phyloP scores from a whole-genome alignment of 2,113 vertebrate genomes.

The Leucopsar rothschildi region DNA sequence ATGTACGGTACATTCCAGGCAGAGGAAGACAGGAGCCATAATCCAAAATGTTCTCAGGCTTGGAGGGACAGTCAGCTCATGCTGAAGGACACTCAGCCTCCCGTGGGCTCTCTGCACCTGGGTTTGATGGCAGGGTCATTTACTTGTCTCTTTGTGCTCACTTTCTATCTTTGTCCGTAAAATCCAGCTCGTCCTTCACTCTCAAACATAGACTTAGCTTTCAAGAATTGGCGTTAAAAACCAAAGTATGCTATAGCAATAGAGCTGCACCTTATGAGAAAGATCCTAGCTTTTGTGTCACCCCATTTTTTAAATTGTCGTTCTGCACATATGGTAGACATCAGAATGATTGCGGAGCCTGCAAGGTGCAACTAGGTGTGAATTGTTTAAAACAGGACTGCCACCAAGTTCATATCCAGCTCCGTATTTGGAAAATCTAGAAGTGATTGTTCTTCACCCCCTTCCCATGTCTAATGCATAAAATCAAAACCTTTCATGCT shows the following conservation, averaged over 20 bases:
- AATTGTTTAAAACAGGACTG: slow-evolving; percentile 62
- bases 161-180: not conserved
- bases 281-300: slow-evolving; percentile 28
- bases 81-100: not conserved
- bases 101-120: accelerated
- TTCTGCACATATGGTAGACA: slow-evolving; percentile 71
- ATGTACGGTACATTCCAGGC: not conserved
- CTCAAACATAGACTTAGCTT: not conserved
- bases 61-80: not conserved
- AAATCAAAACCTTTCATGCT: slow-evolving; percentile 59
- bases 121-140: not conserved
- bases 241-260: not conserved
- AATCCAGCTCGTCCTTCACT: not conserved
- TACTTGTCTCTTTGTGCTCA: not conserved
- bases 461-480: slow-evolving; percentile 23
- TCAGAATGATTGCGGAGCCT: slow-evolving; percentile 25
- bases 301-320: slow-evolving; percentile 48
- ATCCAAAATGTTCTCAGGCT: not conserved
- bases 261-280: not conserved
- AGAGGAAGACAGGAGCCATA: not conserved
- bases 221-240: not conserved
- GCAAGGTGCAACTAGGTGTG: slow-evolving; percentile 67
- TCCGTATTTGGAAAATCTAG: slow-evolving; percentile 57
- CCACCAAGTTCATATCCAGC: slow-evolving; percentile 37
- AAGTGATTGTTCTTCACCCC: slow-evolving; percentile 54